These are phyloP conservation scores for Cephus spinipes DNA, from an alignment of 2,888 invertebrate genomes.

Conservation along the genomic window DNA sequence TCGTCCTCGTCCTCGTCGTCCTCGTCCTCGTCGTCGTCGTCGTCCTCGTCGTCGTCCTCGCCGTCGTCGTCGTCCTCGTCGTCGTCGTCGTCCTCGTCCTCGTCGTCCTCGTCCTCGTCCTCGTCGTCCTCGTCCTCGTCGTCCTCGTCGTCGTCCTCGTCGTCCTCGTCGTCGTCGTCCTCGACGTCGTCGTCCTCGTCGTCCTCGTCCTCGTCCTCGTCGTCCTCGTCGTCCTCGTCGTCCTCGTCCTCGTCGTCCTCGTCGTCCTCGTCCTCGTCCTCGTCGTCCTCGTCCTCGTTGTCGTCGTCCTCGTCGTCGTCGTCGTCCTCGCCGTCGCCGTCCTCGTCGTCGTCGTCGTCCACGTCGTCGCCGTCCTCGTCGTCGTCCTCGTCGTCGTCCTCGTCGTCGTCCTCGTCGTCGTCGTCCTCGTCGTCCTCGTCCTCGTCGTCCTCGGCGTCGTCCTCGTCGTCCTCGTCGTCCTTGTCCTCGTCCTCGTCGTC, in stretches of 20 bases:
- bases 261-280: not conserved
- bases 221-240: no score
- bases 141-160: not conserved
- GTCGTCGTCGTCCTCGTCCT: slow-evolving; percentile 69
- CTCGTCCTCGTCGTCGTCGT: not conserved
- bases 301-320: no score
- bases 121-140: slow-evolving; percentile 1
- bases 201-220: slow-evolving; percentile 3
- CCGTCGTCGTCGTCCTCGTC: slow-evolving; percentile 73
- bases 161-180: not conserved
- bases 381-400: not conserved
- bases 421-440: slow-evolving; percentile 1
- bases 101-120: not conserved
- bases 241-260: not conserved
- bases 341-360: no score
- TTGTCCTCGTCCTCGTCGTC: no score
- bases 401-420: no score
- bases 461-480: no score
- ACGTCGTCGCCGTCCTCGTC: no score
- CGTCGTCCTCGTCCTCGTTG: no score
- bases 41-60: not conserved
- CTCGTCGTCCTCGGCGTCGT: no score
- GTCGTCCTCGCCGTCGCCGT: no score
- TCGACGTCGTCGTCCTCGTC: not conserved
- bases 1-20: not conserved